Conservation (phyloP, 2,888 invertebrate genomes). For the Carpatolechia fugitivella region DNA sequence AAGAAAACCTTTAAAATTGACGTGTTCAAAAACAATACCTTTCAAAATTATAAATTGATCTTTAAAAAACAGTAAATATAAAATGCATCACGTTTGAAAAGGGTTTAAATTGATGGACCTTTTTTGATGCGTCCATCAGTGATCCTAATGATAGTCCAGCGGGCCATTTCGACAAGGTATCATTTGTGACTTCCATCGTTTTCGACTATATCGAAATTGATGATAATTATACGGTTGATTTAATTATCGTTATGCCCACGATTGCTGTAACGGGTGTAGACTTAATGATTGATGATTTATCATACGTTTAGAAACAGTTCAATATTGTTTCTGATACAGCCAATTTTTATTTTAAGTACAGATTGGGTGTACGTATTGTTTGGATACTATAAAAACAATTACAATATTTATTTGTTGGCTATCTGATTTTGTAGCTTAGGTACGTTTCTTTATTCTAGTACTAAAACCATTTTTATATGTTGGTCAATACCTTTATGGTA, state of each 20-base stretch:
- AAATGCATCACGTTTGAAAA: conserved; percentile 20
- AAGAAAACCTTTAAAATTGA: not conserved
- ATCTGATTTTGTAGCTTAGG: too few species aligned
- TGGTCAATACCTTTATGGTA: too few species aligned
- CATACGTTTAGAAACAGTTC: not conserved
- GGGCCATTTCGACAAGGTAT: conserved; percentile 40
- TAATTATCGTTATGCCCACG: conserved; percentile 24
- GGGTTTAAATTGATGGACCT: conserved; percentile 23
- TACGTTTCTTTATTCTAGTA: too few species aligned
- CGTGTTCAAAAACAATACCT: not conserved
- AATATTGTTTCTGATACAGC: not conserved
- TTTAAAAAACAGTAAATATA: conserved; percentile 10
- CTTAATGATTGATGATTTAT: conserved; percentile 3
- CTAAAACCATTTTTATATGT: too few species aligned
- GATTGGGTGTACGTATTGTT: too few species aligned
- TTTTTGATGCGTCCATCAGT: conserved; percentile 29
- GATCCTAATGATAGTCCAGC: conserved; percentile 40
- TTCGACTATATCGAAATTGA: conserved; percentile 28
- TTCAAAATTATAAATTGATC: conserved; percentile 3
- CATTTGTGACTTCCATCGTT: conserved; percentile 33
- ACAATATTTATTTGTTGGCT: too few species aligned
- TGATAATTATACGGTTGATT: conserved; percentile 36
- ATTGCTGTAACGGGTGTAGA: conserved; percentile 17
- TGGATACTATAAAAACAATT: too few species aligned
- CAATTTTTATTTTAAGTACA: not conserved